These are phyloP conservation scores for Melanotaenia boesemani DNA, from an alignment of 2,797 vertebrate genomes.

Conservation along the genomic window DNA sequence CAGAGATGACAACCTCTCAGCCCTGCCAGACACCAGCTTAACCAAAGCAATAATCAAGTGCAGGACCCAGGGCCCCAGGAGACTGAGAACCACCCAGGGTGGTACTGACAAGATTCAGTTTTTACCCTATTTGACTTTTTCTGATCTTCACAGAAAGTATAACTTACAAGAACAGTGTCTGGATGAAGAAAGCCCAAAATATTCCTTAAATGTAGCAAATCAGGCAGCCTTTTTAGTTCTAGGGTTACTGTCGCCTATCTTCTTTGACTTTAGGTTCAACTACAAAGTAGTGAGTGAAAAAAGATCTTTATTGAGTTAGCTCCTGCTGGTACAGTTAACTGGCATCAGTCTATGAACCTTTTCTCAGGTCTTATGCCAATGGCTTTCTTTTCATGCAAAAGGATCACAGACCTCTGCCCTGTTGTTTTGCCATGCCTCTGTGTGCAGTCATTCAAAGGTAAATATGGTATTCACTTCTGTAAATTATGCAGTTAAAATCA, in stretches of 20 bases:
- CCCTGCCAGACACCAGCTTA: no score
- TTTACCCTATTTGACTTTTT: no score
- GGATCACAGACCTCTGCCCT: slow-evolving; percentile 41
- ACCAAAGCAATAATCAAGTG: no score
- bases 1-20: no score
- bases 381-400: slow-evolving; percentile 45
- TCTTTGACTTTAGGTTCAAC: slow-evolving; percentile 55
- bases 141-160: slow-evolving; percentile 31
- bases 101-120: no score
- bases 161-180: slow-evolving; percentile 44
- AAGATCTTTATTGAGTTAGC: slow-evolving; percentile 78
- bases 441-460: slow-evolving; percentile 44
- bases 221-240: slow-evolving; percentile 54
- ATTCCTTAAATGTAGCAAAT: slow-evolving; percentile 63
- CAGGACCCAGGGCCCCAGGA: no score
- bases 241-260: slow-evolving; percentile 61
- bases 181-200: slow-evolving; percentile 49
- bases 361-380: slow-evolving; percentile 62
- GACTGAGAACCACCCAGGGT: no score
- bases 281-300: slow-evolving; percentile 58
- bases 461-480: slow-evolving; percentile 46
- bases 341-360: slow-evolving; percentile 50
- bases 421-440: slow-evolving; percentile 30
- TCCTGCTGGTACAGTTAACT: slow-evolving; percentile 65
- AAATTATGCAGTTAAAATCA: slow-evolving; percentile 42